Conservation (phyloP, 1,140 invertebrate genomes). For the Drepana arcuata region DNA sequence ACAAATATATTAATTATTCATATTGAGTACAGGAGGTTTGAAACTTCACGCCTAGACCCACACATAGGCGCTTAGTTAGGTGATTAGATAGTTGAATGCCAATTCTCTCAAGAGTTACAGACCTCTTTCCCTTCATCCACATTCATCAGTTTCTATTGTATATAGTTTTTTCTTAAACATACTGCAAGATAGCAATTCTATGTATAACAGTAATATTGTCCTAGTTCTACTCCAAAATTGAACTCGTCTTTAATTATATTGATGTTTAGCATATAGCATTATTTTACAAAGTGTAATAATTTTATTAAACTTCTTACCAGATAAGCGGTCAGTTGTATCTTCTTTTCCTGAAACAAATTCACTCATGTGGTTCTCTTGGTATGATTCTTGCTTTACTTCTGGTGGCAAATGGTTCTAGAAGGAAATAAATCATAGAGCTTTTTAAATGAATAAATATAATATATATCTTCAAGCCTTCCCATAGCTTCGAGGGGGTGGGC, state of each 20-base stretch:
- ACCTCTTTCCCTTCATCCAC: too few relatives aligned
- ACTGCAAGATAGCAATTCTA: background rate
- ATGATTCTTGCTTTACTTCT: slow-evolving; percentile 32
- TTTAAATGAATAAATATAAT: background rate
- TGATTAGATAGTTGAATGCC: too few relatives aligned
- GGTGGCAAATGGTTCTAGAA: slow-evolving; percentile 21
- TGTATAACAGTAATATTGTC: slow-evolving; percentile 1
- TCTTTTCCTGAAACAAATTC: background rate
- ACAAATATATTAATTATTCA: background rate
- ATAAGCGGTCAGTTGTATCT: background rate
- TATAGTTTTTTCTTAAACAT: background rate
- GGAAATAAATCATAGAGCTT: background rate
- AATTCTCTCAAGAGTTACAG: too few relatives aligned
- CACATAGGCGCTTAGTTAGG: too few relatives aligned
- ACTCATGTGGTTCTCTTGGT: background rate
- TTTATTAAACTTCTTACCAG: background rate
- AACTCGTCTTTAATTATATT: background rate
- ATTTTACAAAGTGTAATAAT: too few relatives aligned
- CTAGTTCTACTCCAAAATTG: background rate
- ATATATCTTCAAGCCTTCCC: background rate
- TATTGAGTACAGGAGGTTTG: too few relatives aligned
- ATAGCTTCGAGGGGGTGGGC: background rate
- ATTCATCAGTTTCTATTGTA: too few relatives aligned
- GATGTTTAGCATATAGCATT: too few relatives aligned
- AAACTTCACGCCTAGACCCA: too few relatives aligned